Evolutionary conservation across 2,888 invertebrate genomes (phyloP).

Genomic region (Dryobotodes eremita): DNA sequence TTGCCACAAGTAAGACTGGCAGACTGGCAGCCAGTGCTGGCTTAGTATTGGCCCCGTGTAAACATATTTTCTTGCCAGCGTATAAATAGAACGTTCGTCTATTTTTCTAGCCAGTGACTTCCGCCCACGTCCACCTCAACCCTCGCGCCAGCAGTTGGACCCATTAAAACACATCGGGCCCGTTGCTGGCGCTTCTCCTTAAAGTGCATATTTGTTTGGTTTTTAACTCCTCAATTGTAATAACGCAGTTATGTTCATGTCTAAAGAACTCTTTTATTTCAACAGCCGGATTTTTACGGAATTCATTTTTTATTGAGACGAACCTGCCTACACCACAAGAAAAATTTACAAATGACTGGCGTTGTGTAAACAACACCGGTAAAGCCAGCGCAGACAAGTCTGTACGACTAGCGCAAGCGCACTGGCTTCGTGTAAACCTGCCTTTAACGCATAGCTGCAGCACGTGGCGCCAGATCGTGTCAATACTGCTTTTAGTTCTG

Average conservation of each 20-base stretch:
- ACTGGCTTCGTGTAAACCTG: constrained; percentile 3
- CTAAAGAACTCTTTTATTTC: not conserved
- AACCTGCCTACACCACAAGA: not conserved
- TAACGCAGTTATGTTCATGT: too few relatives aligned
- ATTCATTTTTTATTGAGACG: not conserved
- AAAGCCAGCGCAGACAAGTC: too few relatives aligned
- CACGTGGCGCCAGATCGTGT: constrained; percentile 55
- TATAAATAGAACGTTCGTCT: not conserved
- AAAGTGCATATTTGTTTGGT: too few relatives aligned
- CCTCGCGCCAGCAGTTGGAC: too few relatives aligned
- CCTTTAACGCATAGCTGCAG: constrained; percentile 36
- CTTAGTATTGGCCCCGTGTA: too few relatives aligned
- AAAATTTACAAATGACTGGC: not conserved
- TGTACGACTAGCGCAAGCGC: not conserved
- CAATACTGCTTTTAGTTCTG: constrained; percentile 51
- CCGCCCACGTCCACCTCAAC: accelerated
- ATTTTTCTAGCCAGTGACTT: not conserved
- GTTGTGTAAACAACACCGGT: not conserved
- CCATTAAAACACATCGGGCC: not conserved
- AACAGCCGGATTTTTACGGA: not conserved
- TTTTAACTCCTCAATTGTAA: not conserved
- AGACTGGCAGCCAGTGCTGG: too few relatives aligned
- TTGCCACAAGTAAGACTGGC: not conserved
- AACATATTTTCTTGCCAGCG: not conserved
- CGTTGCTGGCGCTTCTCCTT: not conserved